Evolutionary conservation across 1,140 invertebrate species (phyloP).

Genomic region (Anadara kagoshimensis): DNA sequence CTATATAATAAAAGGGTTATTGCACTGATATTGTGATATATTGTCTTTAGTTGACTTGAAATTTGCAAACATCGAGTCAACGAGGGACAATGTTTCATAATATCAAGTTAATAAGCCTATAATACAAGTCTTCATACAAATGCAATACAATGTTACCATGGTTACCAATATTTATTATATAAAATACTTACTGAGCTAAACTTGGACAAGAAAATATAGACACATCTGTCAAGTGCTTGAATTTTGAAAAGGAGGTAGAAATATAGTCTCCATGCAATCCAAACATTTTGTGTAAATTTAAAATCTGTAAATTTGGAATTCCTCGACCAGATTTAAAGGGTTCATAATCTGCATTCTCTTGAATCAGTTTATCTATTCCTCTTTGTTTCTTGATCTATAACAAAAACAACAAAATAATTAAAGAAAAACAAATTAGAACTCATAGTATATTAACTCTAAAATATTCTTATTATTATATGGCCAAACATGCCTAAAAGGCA

Average conservation of each 20-base stretch:
- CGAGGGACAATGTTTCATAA: too few relatives aligned
- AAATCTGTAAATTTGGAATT: slow-evolving; percentile 22
- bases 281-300: slow-evolving; percentile 21
- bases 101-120: too few relatives aligned
- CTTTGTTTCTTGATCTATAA: slow-evolving; percentile 22
- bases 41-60: too few relatives aligned
- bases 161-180: neutral
- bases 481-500: too few relatives aligned
- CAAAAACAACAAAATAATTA: too few relatives aligned
- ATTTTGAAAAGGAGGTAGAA: slow-evolving; percentile 22
- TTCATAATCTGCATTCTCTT: slow-evolving; percentile 6
- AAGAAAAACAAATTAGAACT: neutral
- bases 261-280: slow-evolving; percentile 31
- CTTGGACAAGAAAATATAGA: neutral
- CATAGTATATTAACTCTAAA: too few relatives aligned
- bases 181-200: neutral
- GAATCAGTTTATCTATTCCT: slow-evolving; percentile 22
- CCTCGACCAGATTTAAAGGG: slow-evolving; percentile 22
- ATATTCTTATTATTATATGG: too few relatives aligned
- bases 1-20: too few relatives aligned
- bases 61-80: too few relatives aligned
- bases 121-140: too few relatives aligned
- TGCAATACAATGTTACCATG: neutral
- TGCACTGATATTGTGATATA: too few relatives aligned
- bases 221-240: slow-evolving; percentile 20